phyloP scores from a whole-genome alignment of 2,797 vertebrate genomes.

The Lacerta agilis region DNA sequence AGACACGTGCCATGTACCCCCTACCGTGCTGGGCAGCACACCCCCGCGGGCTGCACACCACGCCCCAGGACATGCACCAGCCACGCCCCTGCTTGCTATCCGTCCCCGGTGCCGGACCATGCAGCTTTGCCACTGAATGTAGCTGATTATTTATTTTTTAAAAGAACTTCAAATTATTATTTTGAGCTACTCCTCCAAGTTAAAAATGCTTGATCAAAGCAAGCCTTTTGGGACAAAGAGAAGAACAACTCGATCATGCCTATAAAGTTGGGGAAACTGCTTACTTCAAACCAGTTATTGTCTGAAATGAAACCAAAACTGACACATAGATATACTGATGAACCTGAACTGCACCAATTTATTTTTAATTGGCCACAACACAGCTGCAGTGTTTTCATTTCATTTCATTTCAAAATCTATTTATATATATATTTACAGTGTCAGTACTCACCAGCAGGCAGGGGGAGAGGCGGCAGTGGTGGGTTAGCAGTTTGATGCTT shows the following conservation, averaged over 20 bases:
- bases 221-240: neutral
- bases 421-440: too few species aligned
- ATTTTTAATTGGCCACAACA: neutral
- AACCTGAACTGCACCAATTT: neutral
- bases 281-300: neutral
- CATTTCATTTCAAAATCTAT: too few species aligned
- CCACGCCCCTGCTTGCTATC: too few species aligned
- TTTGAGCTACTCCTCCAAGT: neutral
- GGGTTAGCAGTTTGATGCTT: too few species aligned
- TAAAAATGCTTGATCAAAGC: neutral
- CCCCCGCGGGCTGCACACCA: too few species aligned
- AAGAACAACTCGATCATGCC: neutral
- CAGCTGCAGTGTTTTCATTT: too few species aligned
- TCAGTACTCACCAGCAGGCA: too few species aligned
- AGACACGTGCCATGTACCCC: too few species aligned
- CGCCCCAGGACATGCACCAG: too few species aligned
- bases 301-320: neutral
- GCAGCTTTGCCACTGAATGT: neutral
- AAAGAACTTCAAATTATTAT: neutral
- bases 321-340: neutral
- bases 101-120: accelerated
- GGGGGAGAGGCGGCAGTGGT: too few species aligned
- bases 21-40: accelerated
- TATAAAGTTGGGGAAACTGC: neutral
- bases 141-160: neutral